These are phyloP conservation scores for Nasonia giraulti DNA, from an alignment of 1,140 invertebrate species.

Conservation along the genomic window DNA sequence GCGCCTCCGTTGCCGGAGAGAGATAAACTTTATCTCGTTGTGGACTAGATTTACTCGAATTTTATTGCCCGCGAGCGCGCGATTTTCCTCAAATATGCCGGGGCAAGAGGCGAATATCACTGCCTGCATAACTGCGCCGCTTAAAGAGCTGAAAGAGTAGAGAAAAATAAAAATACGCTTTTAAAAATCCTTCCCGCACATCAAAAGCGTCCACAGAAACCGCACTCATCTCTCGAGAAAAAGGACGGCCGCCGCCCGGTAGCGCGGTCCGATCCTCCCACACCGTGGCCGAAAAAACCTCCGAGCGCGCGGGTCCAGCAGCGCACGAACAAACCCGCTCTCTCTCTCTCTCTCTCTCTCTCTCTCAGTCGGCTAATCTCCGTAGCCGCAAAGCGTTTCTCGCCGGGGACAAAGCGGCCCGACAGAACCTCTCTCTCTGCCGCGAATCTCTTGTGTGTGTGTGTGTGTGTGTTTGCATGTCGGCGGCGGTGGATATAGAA, in stretches of 20 bases:
- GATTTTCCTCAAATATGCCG: neutral
- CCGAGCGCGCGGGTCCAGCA: neutral
- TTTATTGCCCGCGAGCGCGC: neutral
- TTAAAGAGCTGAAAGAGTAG: neutral
- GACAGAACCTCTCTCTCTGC: neutral
- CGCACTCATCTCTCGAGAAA: neutral
- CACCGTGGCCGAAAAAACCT: neutral
- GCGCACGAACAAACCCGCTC: conserved; percentile 8
- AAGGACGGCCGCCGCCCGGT: neutral
- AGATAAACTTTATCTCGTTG: neutral
- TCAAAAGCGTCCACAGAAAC: neutral
- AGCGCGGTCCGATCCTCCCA: neutral
- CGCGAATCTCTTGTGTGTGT: neutral
- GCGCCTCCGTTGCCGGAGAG: no score
- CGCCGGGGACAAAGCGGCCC: conserved; percentile 26
- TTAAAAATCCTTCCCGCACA: neutral
- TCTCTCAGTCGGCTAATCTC: conserved; percentile 10
- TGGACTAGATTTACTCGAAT: neutral
- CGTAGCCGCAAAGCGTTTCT: conserved; percentile 23
- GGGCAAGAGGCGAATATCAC: no score
- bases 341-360: no score
- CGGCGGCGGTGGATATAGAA: conserved; percentile 5
- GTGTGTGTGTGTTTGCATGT: conserved; percentile 14
- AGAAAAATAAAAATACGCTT: neutral
- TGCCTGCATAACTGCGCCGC: neutral